phyloP scores from a whole-genome alignment of 2,888 invertebrate genomes.

The Halictus quadricinctus region DNA sequence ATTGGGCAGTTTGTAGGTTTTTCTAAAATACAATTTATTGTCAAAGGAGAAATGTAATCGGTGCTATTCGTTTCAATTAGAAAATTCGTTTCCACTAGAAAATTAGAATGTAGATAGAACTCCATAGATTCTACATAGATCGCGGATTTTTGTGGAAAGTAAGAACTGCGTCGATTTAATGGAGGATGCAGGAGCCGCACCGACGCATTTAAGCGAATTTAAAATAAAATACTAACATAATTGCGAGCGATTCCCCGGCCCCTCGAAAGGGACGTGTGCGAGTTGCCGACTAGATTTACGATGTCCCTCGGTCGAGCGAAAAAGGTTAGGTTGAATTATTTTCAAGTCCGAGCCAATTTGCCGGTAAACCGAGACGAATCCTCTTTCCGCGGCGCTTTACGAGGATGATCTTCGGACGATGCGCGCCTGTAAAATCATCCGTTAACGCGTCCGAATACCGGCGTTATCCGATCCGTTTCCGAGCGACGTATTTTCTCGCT shows the following conservation, averaged over 20 bases:
- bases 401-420: not conserved
- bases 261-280: no score
- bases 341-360: not conserved
- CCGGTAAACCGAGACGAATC: not conserved
- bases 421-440: conserved; percentile 15
- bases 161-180: no score
- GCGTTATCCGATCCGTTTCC: conserved; percentile 22
- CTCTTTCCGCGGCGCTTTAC: not conserved
- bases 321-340: conserved; percentile 3
- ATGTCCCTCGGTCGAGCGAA: not conserved
- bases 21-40: no score
- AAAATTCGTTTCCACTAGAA: no score
- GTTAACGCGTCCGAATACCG: not conserved
- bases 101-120: no score
- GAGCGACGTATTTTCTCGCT: not conserved
- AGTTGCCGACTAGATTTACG: not conserved
- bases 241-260: not conserved
- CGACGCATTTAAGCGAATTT: not conserved
- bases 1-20: no score
- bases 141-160: no score
- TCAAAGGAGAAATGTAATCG: no score
- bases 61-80: no score
- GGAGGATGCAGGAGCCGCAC: no score
- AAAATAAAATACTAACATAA: not conserved
- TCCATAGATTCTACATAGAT: no score